Evolutionary conservation across 2,888 invertebrate genomes (phyloP).

Genomic region (Magallana nippona): DNA sequence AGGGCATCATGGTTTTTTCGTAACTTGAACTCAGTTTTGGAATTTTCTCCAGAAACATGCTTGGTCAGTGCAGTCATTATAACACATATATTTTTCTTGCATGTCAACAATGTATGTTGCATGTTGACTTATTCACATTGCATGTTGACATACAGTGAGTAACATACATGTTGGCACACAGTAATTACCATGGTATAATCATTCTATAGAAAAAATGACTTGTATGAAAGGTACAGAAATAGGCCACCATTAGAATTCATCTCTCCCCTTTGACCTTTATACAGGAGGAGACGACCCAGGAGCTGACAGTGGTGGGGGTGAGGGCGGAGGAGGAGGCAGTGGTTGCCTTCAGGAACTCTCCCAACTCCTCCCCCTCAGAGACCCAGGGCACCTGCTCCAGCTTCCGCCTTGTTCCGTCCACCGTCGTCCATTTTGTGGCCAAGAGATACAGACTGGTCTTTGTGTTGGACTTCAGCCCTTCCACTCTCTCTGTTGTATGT

Average conservation of each 20-base stretch:
- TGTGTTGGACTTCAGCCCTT: slow-evolving; percentile 89
- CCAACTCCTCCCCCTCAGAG: slow-evolving; percentile 46
- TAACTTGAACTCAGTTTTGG: slow-evolving; percentile 84
- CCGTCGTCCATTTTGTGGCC: slow-evolving; percentile 85
- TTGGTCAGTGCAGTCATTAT: slow-evolving; percentile 22
- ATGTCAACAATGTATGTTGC: too few species aligned
- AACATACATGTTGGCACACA: too few species aligned
- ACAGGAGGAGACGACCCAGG: slow-evolving; percentile 79
- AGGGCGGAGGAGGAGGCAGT: slow-evolving; percentile 80
- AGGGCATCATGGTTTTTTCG: slow-evolving; percentile 88
- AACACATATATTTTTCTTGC: too few species aligned
- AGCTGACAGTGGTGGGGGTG: slow-evolving; percentile 85
- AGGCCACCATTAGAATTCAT: not conserved
- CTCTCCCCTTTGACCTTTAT: not conserved
- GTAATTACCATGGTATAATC: too few species aligned
- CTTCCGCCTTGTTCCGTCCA: slow-evolving; percentile 70
- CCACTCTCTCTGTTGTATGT: slow-evolving; percentile 86
- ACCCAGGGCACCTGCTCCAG: slow-evolving; percentile 60
- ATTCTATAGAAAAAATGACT: too few species aligned
- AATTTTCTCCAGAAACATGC: slow-evolving; percentile 78
- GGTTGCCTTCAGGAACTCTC: slow-evolving; percentile 40
- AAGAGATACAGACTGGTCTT: slow-evolving; percentile 87
- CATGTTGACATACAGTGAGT: too few species aligned
- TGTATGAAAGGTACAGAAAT: too few species aligned
- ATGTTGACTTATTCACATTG: too few species aligned